A percentile compares a stretch with the other conserved stretches of the same genome.
phyloP scores from a whole-genome alignment of 2,888 invertebrate genomes.

The Sarcophaga rosellei region DNA sequence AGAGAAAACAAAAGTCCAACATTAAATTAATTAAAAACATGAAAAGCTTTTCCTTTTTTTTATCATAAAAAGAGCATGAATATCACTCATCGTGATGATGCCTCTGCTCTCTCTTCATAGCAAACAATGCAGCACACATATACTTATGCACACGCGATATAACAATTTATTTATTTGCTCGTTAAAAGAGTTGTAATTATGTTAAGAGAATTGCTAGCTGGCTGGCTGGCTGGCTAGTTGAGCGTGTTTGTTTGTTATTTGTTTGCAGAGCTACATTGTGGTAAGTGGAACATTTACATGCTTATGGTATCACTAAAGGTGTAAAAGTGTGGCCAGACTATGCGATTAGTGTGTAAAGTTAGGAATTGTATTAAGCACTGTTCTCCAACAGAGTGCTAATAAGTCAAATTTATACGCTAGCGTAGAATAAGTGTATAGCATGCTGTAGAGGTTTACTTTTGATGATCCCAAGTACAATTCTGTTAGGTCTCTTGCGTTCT shows the following conservation, averaged over 20 bases:
- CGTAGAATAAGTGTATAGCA: too few species aligned
- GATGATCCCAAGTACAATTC: too few species aligned
- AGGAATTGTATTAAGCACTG: too few species aligned
- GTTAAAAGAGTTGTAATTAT: conserved; percentile 34
- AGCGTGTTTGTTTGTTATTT: neutral
- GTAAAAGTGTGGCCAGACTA: conserved; percentile 28
- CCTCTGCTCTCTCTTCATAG: neutral
- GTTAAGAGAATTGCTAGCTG: neutral
- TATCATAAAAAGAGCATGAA: conserved; percentile 35
- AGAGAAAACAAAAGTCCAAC: neutral
- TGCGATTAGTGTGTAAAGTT: neutral
- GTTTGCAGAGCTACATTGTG: neutral
- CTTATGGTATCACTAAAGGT: neutral
- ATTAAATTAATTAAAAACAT: neutral
- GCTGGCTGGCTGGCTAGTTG: neutral
- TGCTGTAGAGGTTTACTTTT: too few species aligned
- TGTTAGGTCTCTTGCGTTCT: too few species aligned
- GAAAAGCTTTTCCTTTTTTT: conserved; percentile 23
- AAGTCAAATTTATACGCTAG: too few species aligned
- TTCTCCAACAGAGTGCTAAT: too few species aligned
- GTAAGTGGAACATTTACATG: neutral
- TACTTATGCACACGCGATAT: neutral
- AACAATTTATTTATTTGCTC: neutral
- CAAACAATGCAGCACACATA: neutral
- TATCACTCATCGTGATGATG: conserved; percentile 36